Evolutionary conservation across 1,140 invertebrate genomes (phyloP).

Genomic region (Ceratosolen solmsi): DNA sequence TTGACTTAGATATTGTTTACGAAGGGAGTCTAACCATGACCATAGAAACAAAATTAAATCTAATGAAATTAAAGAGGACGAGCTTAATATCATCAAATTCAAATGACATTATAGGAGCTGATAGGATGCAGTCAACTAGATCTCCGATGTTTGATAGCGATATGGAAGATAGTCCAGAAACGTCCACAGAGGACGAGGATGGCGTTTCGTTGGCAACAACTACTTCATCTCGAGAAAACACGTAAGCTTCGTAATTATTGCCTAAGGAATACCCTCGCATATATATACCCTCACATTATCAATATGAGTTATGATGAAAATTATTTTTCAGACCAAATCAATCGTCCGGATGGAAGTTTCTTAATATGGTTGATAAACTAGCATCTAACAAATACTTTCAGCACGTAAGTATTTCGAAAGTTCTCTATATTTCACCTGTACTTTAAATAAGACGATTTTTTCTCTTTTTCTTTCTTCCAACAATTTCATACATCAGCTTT

Average conservation of each 20-base stretch:
- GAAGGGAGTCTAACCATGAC: conserved; percentile 90
- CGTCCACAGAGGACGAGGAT: conserved; percentile 88
- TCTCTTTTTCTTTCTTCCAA: too few species aligned
- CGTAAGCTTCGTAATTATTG: conserved; percentile 58
- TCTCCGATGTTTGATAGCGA: conserved; percentile 85
- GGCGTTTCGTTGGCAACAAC: conserved; percentile 56
- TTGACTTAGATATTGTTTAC: conserved; percentile 93
- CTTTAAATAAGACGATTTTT: too few species aligned
- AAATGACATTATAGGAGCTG: conserved; percentile 49
- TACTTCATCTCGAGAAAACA: conserved; percentile 64
- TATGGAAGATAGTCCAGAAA: conserved; percentile 93
- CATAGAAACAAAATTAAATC: conserved; percentile 95
- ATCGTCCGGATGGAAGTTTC: conserved; percentile 82
- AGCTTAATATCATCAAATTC: conserved; percentile 56
- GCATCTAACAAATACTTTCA: conserved; percentile 94
- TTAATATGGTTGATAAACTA: conserved; percentile 91
- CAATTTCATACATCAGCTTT: too few species aligned
- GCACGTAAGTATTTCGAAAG: conserved; percentile 71
- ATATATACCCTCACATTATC: neutral
- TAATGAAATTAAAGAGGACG: conserved; percentile 86
- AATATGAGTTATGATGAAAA: neutral
- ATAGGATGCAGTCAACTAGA: conserved; percentile 62
- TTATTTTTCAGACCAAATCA: conserved; percentile 64
- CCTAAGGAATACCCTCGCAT: too few species aligned
- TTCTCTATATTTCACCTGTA: too few species aligned